Evolutionary conservation across 2,888 invertebrate species (phyloP).

Genomic region (Marronus borbonicus): DNA sequence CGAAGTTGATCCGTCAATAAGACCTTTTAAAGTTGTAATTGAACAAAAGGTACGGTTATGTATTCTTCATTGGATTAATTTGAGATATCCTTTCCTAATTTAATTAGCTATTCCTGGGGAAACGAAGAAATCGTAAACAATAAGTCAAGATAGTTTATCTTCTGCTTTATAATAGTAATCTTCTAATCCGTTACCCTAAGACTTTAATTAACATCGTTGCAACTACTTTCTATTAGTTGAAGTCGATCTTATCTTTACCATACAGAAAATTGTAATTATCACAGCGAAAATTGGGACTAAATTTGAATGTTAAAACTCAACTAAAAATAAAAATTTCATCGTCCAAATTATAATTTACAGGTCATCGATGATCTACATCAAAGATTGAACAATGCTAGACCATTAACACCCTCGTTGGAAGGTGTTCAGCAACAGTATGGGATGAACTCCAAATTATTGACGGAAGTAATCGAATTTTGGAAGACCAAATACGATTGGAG

Average conservation of each 20-base stretch:
- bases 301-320: background rate
- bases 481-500: constrained; percentile 79
- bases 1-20: constrained; percentile 71
- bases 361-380: constrained; percentile 70
- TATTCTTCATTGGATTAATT: constrained; percentile 47
- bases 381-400: constrained; percentile 72
- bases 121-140: no score
- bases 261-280: no score
- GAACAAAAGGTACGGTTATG: constrained; percentile 70
- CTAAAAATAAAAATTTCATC: constrained; percentile 69
- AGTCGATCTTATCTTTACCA: no score
- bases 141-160: no score
- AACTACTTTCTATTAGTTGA: no score
- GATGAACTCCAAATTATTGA: constrained; percentile 79
- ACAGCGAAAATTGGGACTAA: no score
- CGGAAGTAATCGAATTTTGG: constrained; percentile 85
- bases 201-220: no score
- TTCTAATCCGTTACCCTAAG: no score
- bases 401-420: constrained; percentile 74
- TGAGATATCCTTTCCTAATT: no score
- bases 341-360: constrained; percentile 51
- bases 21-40: constrained; percentile 74
- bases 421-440: constrained; percentile 85
- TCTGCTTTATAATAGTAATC: no score
- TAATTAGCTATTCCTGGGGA: no score